Percentiles rank a stretch among this genome's conserved stretches.
These are phyloP conservation scores for Eupristina koningsbergeri DNA, from an alignment of 1,140 invertebrate genomes.

Conservation along the genomic window DNA sequence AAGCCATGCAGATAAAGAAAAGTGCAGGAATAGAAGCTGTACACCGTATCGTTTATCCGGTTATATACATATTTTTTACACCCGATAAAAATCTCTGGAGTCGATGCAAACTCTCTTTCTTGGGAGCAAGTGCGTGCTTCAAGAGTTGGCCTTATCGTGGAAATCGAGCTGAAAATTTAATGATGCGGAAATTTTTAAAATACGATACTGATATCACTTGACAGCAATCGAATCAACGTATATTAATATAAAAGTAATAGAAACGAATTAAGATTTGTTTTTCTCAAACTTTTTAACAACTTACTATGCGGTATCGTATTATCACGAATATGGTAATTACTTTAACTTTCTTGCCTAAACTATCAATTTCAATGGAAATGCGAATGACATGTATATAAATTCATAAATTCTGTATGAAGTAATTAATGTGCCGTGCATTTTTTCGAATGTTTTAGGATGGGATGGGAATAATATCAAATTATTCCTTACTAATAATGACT, in stretches of 20 bases:
- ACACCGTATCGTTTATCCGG: background rate
- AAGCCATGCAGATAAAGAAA: background rate
- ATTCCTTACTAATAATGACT: too few species aligned
- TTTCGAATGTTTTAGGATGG: too few species aligned
- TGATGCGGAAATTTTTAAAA: slow-evolving; percentile 30
- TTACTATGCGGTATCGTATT: background rate
- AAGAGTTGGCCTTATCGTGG: slow-evolving; percentile 15
- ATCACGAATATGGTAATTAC: too few species aligned
- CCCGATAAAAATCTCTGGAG: slow-evolving; percentile 48
- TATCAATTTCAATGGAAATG: background rate
- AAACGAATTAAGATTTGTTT: background rate
- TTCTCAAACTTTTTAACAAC: background rate
- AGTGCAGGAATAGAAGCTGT: slow-evolving; percentile 10
- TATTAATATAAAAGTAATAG: background rate
- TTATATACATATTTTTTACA: slow-evolving; percentile 26
- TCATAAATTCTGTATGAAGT: background rate
- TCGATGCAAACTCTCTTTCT: slow-evolving; percentile 14
- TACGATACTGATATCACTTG: slow-evolving; percentile 14
- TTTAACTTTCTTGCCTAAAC: background rate
- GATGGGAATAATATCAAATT: too few species aligned
- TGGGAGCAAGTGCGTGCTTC: background rate
- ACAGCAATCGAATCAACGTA: background rate
- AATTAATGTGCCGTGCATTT: too few species aligned
- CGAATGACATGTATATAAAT: background rate
- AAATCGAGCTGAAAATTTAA: slow-evolving; percentile 21